Percentiles rank a stretch among this genome's conserved stretches.
These are phyloP conservation scores for Pedionomus torquatus DNA, from an alignment of 2,113 vertebrate species.

Conservation along the genomic window DNA sequence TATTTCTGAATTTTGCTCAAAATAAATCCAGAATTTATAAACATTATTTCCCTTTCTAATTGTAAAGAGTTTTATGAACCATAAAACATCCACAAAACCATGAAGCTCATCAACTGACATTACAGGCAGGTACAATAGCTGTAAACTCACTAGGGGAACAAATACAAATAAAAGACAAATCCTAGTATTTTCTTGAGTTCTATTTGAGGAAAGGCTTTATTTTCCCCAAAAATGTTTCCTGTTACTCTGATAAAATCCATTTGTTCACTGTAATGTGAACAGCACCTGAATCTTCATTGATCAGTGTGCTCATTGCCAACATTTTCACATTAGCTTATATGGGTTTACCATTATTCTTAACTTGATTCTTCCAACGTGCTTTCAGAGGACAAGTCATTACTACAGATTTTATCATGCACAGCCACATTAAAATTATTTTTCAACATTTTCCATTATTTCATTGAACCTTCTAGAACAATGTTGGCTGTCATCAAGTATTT, in stretches of 20 bases:
- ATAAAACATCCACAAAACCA: not conserved
- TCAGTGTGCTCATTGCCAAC: not conserved
- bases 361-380: not conserved
- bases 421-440: not conserved
- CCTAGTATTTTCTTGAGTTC: not conserved
- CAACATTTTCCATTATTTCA: not conserved
- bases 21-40: not conserved
- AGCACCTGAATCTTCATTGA: not conserved
- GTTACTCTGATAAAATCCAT: not conserved
- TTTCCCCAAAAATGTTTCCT: not conserved
- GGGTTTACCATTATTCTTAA: not conserved
- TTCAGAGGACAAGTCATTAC: not conserved
- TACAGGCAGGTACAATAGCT: not conserved
- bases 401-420: not conserved
- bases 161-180: not conserved
- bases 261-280: not conserved
- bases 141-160: not conserved
- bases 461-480: not conserved
- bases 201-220: not conserved
- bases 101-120: not conserved
- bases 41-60: not conserved
- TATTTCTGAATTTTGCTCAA: not conserved
- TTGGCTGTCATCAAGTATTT: not conserved
- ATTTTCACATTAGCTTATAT: not conserved
- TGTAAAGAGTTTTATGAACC: not conserved